Base-by-base conservation (phyloP, 2,797 vertebrate genomes). In the Emydoidea blandingii region DNA sequence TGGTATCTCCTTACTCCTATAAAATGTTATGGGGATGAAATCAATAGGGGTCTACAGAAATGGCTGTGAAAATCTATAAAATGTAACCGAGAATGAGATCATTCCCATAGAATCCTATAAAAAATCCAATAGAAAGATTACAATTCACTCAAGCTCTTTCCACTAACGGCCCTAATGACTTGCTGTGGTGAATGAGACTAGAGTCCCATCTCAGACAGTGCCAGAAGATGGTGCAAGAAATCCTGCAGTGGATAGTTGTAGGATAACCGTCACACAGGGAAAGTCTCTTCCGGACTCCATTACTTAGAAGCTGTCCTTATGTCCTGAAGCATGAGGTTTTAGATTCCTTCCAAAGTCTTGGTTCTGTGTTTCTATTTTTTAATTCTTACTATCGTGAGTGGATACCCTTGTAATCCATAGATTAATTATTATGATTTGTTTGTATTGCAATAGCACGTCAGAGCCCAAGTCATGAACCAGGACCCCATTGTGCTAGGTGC, bases 1-100 rank as follows among this genome's bases (percentile, higher is more conserved):
- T 1, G 1, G 57, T 93, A 31, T 91, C 25, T 78, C 87, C 34
- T 37, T 11, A 62, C 7, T 0, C 0, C 86, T 92, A 85, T 82
- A 65, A 54, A 95, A 84, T 41, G 5, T 91, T 84, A 89, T 59
- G 86, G 53, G 62, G 62, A 85, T 93, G 92, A 86, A 95, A 97
- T 95, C 94, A 92, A 92, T 93, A 94, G 57, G 4, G 31, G 87
- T 49, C 80, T 86, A 65, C 7, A 87, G 89, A 92, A 79, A 76
- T 74, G 12, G 44, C 83, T 95, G 93, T 90, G 74, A 89, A 95
- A 95, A 96, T 94, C 89, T 91, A 76, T 94, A 82, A 65, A 91
- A 74, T 74, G n/a, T 81, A 96, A 93, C 8, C 54, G 81, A 91
- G 82, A 89, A 47, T 44, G 44, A 90, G 47, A 94, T 74, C 74